Base-by-base conservation (phyloP, 2,888 invertebrate genomes). In the Apoda limacodes region DNA sequence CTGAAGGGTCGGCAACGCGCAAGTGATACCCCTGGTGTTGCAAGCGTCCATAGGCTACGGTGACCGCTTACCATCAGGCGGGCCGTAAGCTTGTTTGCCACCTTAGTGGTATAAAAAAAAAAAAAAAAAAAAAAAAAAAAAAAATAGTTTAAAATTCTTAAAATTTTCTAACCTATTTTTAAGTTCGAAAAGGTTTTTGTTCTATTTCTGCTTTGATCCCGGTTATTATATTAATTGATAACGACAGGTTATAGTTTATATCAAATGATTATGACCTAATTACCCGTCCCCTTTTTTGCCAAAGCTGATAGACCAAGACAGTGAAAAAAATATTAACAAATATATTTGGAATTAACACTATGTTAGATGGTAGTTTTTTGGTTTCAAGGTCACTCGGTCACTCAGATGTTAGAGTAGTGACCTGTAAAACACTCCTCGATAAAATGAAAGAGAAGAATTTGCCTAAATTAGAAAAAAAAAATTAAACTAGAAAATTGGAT, bases 351-450 rank as follows among this genome's bases (percentile, higher is more conserved):
- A 22, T 22, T 6, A n/a, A 22, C 22, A 4, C 22, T 22, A 22
- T 9, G 9, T 7, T 9, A 22, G 9, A 4, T 22, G 22, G 22
- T 22, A 22, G 9, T 22, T 22, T n/a, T 22, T 22, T 22, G 22
- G 22, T 22, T 22, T 9, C 10, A 22, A 9, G n/a, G 9, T 22
- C 22, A 22, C n/a, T 9, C 9, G 10, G 22, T 22, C 22, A 22
- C 22, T 22, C 22, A 22, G 17, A 7, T 17, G 17, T 27, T 19
- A 27, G 27, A 20, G 27, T 19, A 27, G 19, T 27, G 27, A 27
- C 22, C 22, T 9, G n/a, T 22, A 17, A 7, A 17, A 6, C 5
- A 6, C 17, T 17, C 7, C 7, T 17, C 7, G 17, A 17, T 17
- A 17, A 17, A 27, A 20, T 27, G 20, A 17, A 27, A 19, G 5